These are phyloP conservation scores for Sphinx pinastri DNA, from an alignment of 2,888 invertebrate genomes.

Conservation along the genomic window DNA sequence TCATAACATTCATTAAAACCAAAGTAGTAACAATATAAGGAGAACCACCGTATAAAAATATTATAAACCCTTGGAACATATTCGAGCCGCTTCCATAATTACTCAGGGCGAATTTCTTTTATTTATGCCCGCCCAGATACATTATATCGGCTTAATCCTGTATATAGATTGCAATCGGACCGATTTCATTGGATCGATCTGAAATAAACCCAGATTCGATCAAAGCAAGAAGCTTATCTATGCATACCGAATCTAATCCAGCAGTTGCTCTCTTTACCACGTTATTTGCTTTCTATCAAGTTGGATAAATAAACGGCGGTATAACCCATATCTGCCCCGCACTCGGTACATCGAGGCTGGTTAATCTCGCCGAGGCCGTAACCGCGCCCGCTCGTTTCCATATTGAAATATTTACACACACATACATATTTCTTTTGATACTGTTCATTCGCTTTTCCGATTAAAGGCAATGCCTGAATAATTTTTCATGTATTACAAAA, in stretches of 20 bases:
- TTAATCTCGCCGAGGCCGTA: conserved; percentile 15
- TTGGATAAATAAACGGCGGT: conserved; percentile 45
- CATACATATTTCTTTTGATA: neutral
- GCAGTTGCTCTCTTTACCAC: conserved; percentile 61
- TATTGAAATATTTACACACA: conserved; percentile 10
- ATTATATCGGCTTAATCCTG: conserved; percentile 52
- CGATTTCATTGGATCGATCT: conserved; percentile 60
- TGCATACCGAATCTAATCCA: conserved; percentile 56
- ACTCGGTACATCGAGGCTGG: neutral
- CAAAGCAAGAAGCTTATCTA: conserved; percentile 56
- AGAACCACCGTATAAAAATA: neutral
- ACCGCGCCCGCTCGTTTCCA: neutral
- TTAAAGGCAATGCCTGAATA: neutral
- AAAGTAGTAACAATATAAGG: neutral
- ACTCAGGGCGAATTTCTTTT: conserved; percentile 48
- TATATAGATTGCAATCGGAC: conserved; percentile 55
- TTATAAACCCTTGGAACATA: neutral
- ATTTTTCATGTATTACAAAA: neutral
- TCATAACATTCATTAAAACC: neutral
- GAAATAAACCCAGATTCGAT: conserved; percentile 59
- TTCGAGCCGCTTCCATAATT: conserved; percentile 5
- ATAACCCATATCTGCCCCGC: conserved; percentile 21
- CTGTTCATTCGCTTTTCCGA: neutral
- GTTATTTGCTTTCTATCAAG: conserved; percentile 62
- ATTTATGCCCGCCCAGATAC: conserved; percentile 59